phyloP scores from a whole-genome alignment of 2,888 invertebrate genomes.

The Azorinus chamasolen region DNA sequence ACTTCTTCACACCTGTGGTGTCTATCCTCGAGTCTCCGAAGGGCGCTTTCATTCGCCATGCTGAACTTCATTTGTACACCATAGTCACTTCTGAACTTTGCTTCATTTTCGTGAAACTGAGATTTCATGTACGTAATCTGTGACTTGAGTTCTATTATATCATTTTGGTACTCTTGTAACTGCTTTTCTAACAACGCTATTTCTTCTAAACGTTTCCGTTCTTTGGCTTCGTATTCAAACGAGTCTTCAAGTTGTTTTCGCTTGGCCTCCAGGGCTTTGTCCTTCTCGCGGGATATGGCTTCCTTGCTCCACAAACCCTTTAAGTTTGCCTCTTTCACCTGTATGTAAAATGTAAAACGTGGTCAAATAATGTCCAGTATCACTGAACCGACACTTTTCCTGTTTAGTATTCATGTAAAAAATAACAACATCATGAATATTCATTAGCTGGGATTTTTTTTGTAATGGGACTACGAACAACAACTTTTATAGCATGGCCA shows the following conservation, averaged over 20 bases:
- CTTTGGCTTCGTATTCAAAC: constrained; percentile 70
- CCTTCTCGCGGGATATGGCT: constrained; percentile 69
- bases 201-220: constrained; percentile 61
- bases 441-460: too few relatives aligned
- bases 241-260: constrained; percentile 75
- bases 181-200: constrained; percentile 65
- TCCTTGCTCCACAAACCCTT: constrained; percentile 69
- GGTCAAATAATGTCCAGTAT: too few relatives aligned
- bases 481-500: too few relatives aligned
- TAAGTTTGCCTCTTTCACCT: constrained; percentile 64
- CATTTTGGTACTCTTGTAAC: constrained; percentile 58
- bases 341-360: too few relatives aligned
- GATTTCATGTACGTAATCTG: constrained; percentile 64
- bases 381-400: too few relatives aligned
- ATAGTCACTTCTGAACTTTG: constrained; percentile 69
- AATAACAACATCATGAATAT: too few relatives aligned
- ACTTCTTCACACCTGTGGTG: constrained; percentile 37
- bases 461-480: too few relatives aligned
- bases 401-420: too few relatives aligned
- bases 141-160: constrained; percentile 61
- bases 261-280: constrained; percentile 79
- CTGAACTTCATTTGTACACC: constrained; percentile 77
- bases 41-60: constrained; percentile 76
- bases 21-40: constrained; percentile 66
- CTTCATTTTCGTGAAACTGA: constrained; percentile 63